These are phyloP conservation scores for Camponotus floridanus DNA, from an alignment of 1,140 invertebrate genomes.

Conservation along the genomic window DNA sequence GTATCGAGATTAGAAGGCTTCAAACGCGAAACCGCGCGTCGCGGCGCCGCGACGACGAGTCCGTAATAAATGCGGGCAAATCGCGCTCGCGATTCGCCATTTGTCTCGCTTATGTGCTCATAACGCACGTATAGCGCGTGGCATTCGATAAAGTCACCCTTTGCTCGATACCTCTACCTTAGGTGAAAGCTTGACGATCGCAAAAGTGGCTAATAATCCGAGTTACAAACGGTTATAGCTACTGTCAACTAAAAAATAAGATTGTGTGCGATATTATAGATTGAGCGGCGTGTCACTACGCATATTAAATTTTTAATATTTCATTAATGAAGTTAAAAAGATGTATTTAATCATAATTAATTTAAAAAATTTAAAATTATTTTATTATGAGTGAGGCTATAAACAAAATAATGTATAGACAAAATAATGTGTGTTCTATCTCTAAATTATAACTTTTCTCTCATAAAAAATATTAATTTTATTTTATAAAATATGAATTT, in stretches of 20 bases:
- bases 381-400: not conserved
- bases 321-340: conserved; percentile 1
- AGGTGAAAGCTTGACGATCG: conserved; percentile 70
- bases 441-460: too few species aligned
- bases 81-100: conserved; percentile 55
- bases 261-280: not conserved
- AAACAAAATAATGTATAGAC: too few species aligned
- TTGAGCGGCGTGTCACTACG: conserved; percentile 10
- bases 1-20: conserved; percentile 78
- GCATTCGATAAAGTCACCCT: conserved; percentile 62
- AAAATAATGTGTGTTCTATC: too few species aligned
- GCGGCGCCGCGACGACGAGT: conserved; percentile 15
- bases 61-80: conserved; percentile 48
- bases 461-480: too few species aligned
- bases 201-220: conserved; percentile 19
- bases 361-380: too few species aligned
- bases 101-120: conserved; percentile 44
- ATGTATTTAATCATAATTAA: not conserved
- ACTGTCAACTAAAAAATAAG: not conserved
- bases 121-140: conserved; percentile 19
- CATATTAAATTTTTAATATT: conserved; percentile 12
- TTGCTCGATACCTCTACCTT: conserved; percentile 40
- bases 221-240: not conserved
- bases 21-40: conserved; percentile 63
- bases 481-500: too few species aligned